These are phyloP conservation scores for Nothobranchius kuhntae DNA, from an alignment of 2,113 vertebrate species.

Conservation along the genomic window DNA sequence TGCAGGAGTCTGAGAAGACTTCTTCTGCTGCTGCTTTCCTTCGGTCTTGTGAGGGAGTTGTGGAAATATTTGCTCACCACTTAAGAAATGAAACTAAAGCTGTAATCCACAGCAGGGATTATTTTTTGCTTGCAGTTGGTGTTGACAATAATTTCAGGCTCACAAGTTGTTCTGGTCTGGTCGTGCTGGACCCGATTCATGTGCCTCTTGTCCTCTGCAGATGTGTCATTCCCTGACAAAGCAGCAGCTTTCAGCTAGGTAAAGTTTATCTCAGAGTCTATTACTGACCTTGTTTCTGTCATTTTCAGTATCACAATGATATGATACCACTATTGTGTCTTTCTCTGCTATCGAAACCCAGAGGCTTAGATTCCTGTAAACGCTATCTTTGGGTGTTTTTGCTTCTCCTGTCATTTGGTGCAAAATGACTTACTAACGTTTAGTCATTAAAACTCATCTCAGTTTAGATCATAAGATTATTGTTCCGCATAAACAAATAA, in stretches of 20 bases:
- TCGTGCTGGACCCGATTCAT: not conserved
- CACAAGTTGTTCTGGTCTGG: not conserved
- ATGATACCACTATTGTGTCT: constrained; percentile 60
- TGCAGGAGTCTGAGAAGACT: constrained; percentile 21
- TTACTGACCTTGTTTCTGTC: constrained; percentile 54
- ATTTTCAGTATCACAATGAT: constrained; percentile 73
- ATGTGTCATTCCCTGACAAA: constrained; percentile 26
- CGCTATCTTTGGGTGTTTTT: constrained; percentile 59
- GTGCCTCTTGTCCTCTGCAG: constrained; percentile 5
- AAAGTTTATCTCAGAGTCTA: constrained; percentile 46
- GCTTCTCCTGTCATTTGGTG: constrained; percentile 32
- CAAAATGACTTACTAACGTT: constrained; percentile 42
- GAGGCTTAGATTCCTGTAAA: constrained; percentile 73
- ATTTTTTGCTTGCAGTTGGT: constrained; percentile 9
- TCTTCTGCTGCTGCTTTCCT: constrained; percentile 29
- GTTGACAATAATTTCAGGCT: constrained; percentile 17
- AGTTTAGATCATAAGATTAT: not conserved
- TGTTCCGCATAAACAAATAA: not conserved
- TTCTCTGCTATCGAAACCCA: constrained; percentile 61
- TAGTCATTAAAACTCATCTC: constrained; percentile 15
- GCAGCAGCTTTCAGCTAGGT: constrained; percentile 24
- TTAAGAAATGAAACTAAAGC: constrained; percentile 41
- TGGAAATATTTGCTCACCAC: constrained; percentile 51
- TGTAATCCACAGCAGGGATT: constrained; percentile 9
- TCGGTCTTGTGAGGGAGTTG: constrained; percentile 29